phyloP scores from a whole-genome alignment of 2,888 invertebrate species.

The Hydropsyche betteni region DNA sequence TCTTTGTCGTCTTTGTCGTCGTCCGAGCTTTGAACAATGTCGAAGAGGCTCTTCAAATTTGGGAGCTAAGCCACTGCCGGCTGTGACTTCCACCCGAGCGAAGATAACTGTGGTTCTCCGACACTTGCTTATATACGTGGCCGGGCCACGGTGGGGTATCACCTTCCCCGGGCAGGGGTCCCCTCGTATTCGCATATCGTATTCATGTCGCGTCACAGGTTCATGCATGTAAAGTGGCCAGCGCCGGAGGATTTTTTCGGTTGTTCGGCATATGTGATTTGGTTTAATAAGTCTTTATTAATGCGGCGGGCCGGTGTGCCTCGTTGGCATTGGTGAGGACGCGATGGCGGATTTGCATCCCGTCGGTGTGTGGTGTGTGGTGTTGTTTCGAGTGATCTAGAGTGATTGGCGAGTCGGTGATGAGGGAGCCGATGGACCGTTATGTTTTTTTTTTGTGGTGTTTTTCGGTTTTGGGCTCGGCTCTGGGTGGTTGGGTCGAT shows the following conservation, averaged over 20 bases:
- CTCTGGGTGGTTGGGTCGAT: too few species aligned
- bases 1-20: not conserved
- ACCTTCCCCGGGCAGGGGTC: constrained; percentile 34
- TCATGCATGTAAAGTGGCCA: constrained; percentile 50
- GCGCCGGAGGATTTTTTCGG: constrained; percentile 50
- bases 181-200: constrained; percentile 36
- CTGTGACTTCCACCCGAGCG: constrained; percentile 51
- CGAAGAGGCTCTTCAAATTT: constrained; percentile 38
- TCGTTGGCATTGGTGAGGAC: constrained; percentile 38
- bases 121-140: constrained; percentile 45
- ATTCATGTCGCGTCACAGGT: constrained; percentile 48
- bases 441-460: too few species aligned
- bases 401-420: too few species aligned
- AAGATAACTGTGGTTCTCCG: constrained; percentile 39
- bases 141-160: constrained; percentile 8
- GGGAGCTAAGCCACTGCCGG: constrained; percentile 50
- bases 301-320: constrained; percentile 26
- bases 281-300: constrained; percentile 50
- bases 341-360: constrained; percentile 32
- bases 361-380: not conserved
- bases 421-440: too few species aligned
- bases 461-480: too few species aligned
- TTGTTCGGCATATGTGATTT: constrained; percentile 50
- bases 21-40: constrained; percentile 30
- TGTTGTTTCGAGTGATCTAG: too few species aligned